Evolutionary conservation across 2,888 invertebrate species (phyloP), one percentile per base, ranked within the genome.

Genomic region (Epinotia brunnichana): DNA sequence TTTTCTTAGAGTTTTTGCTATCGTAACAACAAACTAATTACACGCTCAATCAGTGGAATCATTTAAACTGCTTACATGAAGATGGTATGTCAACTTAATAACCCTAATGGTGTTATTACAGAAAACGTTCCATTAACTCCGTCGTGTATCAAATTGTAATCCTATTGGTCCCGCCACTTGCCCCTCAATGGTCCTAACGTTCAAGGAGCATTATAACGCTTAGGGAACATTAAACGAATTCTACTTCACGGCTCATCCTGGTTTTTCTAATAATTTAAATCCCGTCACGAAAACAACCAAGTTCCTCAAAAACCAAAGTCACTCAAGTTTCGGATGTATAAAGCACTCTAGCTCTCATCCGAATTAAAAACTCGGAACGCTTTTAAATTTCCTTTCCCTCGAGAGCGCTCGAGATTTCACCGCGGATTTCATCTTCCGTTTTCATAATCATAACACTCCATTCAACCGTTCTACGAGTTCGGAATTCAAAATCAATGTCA

Each of bases 401-500:
- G 21, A 54, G 41, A 41, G 41, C 21, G 21, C n/a, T 56, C 41
- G n/a, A 54, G 54, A 66, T 66, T 66, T 66, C 66, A 56, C 66
- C 66, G 41, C 66, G 39, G 19, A 54, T 29, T 60, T 5, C 29
- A 41, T 48, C 48, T 59, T 68, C 35, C 57, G 56, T 57, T 68
- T 41, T 48, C 59, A 59, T 59, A 68, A 68, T 48, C 59, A 59
- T 59, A 68, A 68, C 48, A 56, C 56, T 57, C 39, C 41, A 59
- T 44, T 68, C 56, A 48, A 74, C 75, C 75, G 74, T 62, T 76
- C 69, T 53, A 81, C 77, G 78, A 79, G 84, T 82, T 85, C 81
- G 80, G 81, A 82, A 83, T 85, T 83, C 81, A 83, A 84, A 84
- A 85, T 86, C 89, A 88, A 85, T 88, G 88, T 86, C 86, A 84